These are phyloP conservation scores for Parazoanthus swiftii DNA, from an alignment of 92 coral and sea anemone species.

Conservation along the genomic window DNA sequence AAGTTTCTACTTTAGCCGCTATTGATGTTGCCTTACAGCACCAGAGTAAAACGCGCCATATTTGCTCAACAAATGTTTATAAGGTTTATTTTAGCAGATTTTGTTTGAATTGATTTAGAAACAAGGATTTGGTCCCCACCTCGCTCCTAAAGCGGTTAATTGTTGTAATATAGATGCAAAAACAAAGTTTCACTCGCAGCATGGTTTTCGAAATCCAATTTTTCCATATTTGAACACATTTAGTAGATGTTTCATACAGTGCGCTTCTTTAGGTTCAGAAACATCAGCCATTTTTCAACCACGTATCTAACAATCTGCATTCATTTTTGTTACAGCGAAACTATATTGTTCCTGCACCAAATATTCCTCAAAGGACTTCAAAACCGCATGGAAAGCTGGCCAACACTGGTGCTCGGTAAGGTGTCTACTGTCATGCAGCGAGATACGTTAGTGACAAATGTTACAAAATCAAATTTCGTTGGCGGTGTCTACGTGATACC, in stretches of 20 bases:
- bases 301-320: not conserved
- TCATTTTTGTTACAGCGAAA: slow-evolving; percentile 66
- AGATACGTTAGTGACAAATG: not conserved
- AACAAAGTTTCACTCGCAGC: too few relatives aligned
- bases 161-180: too few relatives aligned
- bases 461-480: not conserved
- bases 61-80: not conserved
- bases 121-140: not conserved
- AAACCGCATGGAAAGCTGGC: slow-evolving; percentile 99
- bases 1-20: not conserved
- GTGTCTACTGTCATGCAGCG: not conserved
- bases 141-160: not conserved
- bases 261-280: not conserved
- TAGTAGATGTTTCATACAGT: not conserved
- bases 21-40: not conserved
- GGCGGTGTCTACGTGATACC: too few relatives aligned
- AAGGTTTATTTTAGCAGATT: not conserved
- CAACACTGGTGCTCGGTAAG: slow-evolving; percentile 90
- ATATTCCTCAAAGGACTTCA: slow-evolving; percentile 97
- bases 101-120: not conserved
- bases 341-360: slow-evolving; percentile 94
- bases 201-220: not conserved
- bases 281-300: not conserved
- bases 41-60: not conserved
- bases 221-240: not conserved